A percentile compares a stretch with the other conserved stretches of the same genome.
Conservation (phyloP, 2,797 vertebrate genomes). For the Crenuchus spilurus region DNA sequence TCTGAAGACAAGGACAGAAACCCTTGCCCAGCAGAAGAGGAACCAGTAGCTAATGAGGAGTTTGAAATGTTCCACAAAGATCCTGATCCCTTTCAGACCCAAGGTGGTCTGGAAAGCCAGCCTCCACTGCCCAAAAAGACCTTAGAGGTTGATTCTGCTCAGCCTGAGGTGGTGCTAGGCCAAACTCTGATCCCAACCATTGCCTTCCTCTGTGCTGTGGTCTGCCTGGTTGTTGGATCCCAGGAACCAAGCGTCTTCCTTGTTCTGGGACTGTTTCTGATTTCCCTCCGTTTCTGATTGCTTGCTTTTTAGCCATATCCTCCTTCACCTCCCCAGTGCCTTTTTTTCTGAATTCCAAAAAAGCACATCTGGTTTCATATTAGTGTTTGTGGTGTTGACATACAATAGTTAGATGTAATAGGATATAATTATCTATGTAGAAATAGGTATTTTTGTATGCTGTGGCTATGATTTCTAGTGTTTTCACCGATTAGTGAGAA, state of each 20-base stretch:
- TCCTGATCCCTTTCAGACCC: conserved; percentile 17
- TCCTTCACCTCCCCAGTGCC: conserved; percentile 65
- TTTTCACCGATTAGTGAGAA: conserved; percentile 25
- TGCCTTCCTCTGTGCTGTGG: conserved; percentile 63
- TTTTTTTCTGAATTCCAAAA: conserved; percentile 66
- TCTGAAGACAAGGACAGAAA: neutral
- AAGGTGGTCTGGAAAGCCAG: conserved; percentile 15
- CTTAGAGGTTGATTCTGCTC: conserved; percentile 12
- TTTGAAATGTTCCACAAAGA: neutral
- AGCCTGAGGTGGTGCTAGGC: conserved; percentile 47
- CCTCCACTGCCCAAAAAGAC: conserved; percentile 25
- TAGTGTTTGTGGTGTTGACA: conserved; percentile 23
- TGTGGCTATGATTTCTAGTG: neutral
- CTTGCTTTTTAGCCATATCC: conserved; percentile 8
- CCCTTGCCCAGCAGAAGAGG: neutral
- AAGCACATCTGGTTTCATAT: conserved; percentile 12
- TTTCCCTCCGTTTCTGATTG: conserved; percentile 65
- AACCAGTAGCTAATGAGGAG: conserved; percentile 4
- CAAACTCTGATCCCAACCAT: conserved; percentile 62
- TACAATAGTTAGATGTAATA: neutral
- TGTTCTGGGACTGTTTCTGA: conserved; percentile 66
- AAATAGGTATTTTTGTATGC: conserved; percentile 19
- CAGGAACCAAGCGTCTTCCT: conserved; percentile 68
- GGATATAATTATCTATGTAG: conserved; percentile 26
- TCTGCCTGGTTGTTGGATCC: conserved; percentile 67